These are phyloP conservation scores for Scaptomyza parva DNA, from an alignment of 2,888 invertebrate species.

Conservation along the genomic window DNA sequence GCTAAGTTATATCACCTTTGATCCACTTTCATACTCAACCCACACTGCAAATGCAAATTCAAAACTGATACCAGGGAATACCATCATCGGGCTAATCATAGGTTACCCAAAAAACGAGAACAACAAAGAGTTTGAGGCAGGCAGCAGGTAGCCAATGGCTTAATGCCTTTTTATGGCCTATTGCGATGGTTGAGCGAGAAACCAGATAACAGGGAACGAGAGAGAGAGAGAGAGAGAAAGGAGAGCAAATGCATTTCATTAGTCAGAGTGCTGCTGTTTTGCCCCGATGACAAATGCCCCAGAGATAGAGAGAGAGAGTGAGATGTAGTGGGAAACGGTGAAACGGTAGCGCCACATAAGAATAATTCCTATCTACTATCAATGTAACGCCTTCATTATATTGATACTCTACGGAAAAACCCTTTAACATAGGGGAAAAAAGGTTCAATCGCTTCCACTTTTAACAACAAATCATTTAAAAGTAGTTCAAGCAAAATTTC, in stretches of 20 bases:
- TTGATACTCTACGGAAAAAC: too few species aligned
- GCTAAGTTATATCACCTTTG: neutral
- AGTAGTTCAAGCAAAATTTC: too few species aligned
- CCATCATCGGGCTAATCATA: slow-evolving; percentile 55
- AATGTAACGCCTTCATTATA: slow-evolving; percentile 19
- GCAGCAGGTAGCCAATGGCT: slow-evolving; percentile 46
- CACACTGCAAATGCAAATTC: slow-evolving; percentile 39
- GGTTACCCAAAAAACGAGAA: slow-evolving; percentile 8
- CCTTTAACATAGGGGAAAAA: too few species aligned
- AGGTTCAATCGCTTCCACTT: too few species aligned
- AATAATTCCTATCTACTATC: slow-evolving; percentile 31
- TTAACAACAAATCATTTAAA: too few species aligned
- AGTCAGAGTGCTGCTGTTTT: slow-evolving; percentile 66
- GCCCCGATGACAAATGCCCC: slow-evolving; percentile 67
- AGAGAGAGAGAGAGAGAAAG: neutral
- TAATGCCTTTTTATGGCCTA: slow-evolving; percentile 68
- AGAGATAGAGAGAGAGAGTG: slow-evolving; percentile 7
- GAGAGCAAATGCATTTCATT: slow-evolving; percentile 62
- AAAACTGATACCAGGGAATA: slow-evolving; percentile 32
- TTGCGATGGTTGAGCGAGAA: slow-evolving; percentile 2
- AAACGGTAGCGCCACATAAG: slow-evolving; percentile 11
- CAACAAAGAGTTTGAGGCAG: too few species aligned
- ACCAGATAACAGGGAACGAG: too few species aligned
- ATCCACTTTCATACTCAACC: neutral
- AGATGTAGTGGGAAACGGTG: slow-evolving; percentile 6